These are phyloP conservation scores for Threskiornis aethiopicus DNA, from an alignment of 2,797 vertebrate species.

Conservation along the genomic window DNA sequence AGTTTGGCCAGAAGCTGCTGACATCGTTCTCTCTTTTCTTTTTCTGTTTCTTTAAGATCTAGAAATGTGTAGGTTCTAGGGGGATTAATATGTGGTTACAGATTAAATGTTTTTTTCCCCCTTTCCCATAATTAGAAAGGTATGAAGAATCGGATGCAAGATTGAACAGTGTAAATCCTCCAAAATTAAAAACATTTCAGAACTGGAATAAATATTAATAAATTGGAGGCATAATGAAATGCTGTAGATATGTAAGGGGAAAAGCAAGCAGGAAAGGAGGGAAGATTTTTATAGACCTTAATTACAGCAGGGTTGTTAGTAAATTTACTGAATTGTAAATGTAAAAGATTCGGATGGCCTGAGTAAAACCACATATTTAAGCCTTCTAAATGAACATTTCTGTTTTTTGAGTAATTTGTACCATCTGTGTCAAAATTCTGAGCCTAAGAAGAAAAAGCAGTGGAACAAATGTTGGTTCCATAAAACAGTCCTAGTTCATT, in stretches of 20 bases:
- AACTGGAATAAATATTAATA: slow-evolving; percentile 77
- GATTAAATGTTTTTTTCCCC: background rate
- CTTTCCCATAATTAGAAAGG: slow-evolving; percentile 43
- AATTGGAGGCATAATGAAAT: slow-evolving; percentile 71
- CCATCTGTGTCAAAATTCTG: slow-evolving; percentile 87
- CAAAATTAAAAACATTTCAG: slow-evolving; percentile 72
- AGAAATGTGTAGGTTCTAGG: slow-evolving; percentile 28
- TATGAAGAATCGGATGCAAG: slow-evolving; percentile 53
- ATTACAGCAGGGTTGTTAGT: slow-evolving; percentile 81
- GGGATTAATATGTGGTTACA: background rate
- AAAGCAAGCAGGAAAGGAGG: slow-evolving; percentile 71
- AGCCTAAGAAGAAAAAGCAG: slow-evolving; percentile 82
- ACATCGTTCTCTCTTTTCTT: background rate
- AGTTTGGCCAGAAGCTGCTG: background rate
- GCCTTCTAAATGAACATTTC: slow-evolving; percentile 85
- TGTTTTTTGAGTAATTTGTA: slow-evolving; percentile 85
- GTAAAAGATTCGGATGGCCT: slow-evolving; percentile 80
- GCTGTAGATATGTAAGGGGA: slow-evolving; percentile 60
- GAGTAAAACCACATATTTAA: slow-evolving; percentile 84
- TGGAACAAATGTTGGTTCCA: slow-evolving; percentile 86
- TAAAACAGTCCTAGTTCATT: slow-evolving; percentile 87
- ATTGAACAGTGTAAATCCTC: slow-evolving; percentile 60
- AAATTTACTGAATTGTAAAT: slow-evolving; percentile 82
- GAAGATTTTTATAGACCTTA: slow-evolving; percentile 76
- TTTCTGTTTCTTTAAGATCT: background rate